Conservation (phyloP, 2,797 vertebrate species). For the Thaleichthys pacificus region DNA sequence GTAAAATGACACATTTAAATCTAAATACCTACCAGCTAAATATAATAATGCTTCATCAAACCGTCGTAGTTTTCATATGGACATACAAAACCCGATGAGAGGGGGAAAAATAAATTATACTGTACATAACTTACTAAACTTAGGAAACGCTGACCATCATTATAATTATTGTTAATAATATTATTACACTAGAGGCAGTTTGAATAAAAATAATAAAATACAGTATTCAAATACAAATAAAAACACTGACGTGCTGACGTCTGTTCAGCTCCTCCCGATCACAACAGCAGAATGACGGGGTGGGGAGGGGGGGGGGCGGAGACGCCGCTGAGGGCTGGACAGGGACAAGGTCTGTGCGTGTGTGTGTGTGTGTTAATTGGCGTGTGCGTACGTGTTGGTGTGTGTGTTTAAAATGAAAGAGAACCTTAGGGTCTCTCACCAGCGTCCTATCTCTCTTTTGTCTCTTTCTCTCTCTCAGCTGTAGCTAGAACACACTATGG, state of each 20-base stretch:
- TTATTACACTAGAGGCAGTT: conserved; percentile 97
- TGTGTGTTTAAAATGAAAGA: not conserved
- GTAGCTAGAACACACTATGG: no score
- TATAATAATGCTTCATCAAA: conserved; percentile 77
- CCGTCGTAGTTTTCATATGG: conserved; percentile 71
- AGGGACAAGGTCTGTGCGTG: not conserved
- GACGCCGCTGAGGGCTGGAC: not conserved
- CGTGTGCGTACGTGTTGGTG: not conserved
- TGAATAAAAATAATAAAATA: conserved; percentile 88
- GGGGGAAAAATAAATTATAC: conserved; percentile 96
- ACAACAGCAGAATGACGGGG: conserved; percentile 80
- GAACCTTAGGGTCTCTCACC: not conserved
- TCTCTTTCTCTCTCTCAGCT: conserved; percentile 1
- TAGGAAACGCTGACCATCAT: conserved; percentile 91
- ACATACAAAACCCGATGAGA: conserved; percentile 68
- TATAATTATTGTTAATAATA: conserved; percentile 93
- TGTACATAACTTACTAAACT: conserved; percentile 99
- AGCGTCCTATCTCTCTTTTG: not conserved
- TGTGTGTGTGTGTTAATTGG: not conserved
- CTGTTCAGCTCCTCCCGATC: conserved; percentile 80
- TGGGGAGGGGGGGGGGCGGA: conserved; percentile 63
- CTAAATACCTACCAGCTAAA: conserved; percentile 83
- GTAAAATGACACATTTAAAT: conserved; percentile 73
- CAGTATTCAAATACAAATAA: conserved; percentile 89
- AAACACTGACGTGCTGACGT: conserved; percentile 84